phyloP scores from a whole-genome alignment of 2,797 vertebrate genomes.

The Aeoliscus strigatus region DNA sequence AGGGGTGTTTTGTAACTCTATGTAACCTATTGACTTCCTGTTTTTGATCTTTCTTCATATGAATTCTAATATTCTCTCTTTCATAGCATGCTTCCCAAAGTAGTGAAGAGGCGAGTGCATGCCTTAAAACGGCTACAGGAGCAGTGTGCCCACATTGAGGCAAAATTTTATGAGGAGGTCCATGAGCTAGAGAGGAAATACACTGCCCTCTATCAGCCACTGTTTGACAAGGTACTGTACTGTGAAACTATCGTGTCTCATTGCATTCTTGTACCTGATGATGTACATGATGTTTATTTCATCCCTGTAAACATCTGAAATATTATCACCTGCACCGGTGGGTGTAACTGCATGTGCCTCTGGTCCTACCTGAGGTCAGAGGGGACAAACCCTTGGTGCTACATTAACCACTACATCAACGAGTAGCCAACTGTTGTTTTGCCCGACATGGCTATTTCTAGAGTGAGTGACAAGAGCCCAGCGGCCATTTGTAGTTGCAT shows the following conservation, averaged over 20 bases:
- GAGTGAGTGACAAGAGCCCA: conserved; percentile 55
- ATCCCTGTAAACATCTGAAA: too few species aligned
- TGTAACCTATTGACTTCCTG: too few species aligned
- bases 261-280: too few species aligned
- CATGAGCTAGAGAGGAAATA: conserved; percentile 98
- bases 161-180: conserved; percentile 98
- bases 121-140: conserved; percentile 98
- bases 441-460: conserved; percentile 67
- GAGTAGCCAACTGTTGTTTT: conserved; percentile 57
- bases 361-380: conserved; percentile 26
- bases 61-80: not conserved
- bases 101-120: conserved; percentile 95
- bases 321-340: conserved; percentile 45
- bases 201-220: conserved; percentile 93
- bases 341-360: conserved; percentile 8
- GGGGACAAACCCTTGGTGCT: conserved; percentile 60
- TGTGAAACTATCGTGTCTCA: not conserved
- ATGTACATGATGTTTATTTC: too few species aligned
- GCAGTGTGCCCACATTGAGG: conserved; percentile 97
- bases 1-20: too few species aligned
- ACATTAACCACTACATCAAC: conserved; percentile 58
- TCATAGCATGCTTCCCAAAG: conserved; percentile 84
- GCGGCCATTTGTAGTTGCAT: conserved; percentile 44
- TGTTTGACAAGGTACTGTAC: conserved; percentile 95
- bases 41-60: too few species aligned